A percentile compares a stretch with the other conserved stretches of the same genome.
Conservation (phyloP, 2,797 vertebrate species). For the Tapirus indicus region DNA sequence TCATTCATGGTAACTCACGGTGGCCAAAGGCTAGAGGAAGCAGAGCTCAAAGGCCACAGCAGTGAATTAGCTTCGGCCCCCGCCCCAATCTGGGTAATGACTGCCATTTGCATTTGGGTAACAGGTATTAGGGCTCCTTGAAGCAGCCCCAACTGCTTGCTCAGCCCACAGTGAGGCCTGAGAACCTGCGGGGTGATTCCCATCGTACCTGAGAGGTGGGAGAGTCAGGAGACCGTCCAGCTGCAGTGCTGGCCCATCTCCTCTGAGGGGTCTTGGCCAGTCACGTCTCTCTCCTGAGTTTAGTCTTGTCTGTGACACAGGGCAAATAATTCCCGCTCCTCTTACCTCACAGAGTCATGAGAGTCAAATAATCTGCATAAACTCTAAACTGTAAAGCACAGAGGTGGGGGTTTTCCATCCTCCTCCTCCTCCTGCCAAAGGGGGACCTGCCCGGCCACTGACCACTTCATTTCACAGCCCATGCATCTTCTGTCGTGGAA, state of each 20-base stretch:
- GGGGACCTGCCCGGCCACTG: rapidly evolving
- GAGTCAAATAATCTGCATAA: rapidly evolving
- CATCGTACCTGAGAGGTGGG: not conserved
- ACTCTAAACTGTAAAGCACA: rapidly evolving
- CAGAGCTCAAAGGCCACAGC: too few species aligned
- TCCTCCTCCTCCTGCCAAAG: not conserved
- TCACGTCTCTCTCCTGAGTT: rapidly evolving
- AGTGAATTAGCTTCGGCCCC: not conserved
- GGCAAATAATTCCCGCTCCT: not conserved
- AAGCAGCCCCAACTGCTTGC: not conserved
- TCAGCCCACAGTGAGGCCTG: not conserved
- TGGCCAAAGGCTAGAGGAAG: not conserved
- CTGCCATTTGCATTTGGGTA: not conserved
- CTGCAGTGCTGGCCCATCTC: rapidly evolving
- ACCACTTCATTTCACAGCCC: not conserved
- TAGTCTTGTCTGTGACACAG: not conserved
- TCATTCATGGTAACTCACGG: not conserved
- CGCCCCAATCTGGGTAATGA: not conserved
- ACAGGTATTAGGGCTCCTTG: not conserved
- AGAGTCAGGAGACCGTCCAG: not conserved
- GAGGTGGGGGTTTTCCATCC: rapidly evolving
- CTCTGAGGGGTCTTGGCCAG: rapidly evolving
- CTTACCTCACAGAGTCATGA: rapidly evolving
- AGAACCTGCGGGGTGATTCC: not conserved
- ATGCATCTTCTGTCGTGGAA: rapidly evolving